Conservation (phyloP, 1,140 invertebrate species). For the Conopomorpha cramerella region DNA sequence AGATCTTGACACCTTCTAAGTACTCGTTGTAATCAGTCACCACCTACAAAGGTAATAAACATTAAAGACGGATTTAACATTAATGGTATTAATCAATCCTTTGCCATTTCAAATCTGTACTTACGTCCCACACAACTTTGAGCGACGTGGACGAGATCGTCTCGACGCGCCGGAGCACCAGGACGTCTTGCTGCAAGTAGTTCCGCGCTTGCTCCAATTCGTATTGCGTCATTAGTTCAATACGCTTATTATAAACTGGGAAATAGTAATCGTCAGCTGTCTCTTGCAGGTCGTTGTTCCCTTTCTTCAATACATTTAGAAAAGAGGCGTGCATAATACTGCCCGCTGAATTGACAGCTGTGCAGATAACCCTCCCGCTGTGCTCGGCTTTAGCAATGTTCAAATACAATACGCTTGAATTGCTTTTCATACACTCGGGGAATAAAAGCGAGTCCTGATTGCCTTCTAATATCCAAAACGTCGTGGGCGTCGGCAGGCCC, state of each 20-base stretch:
- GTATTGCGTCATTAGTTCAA: constrained; percentile 72
- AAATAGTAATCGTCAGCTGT: constrained; percentile 26
- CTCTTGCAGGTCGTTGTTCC: constrained; percentile 31
- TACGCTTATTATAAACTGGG: constrained; percentile 45
- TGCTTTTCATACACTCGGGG: constrained; percentile 48
- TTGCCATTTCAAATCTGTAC: no score
- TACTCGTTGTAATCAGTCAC: constrained; percentile 62
- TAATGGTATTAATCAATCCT: no score
- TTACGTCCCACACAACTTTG: constrained; percentile 83
- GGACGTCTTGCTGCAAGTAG: constrained; percentile 79
- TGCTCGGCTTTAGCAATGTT: constrained; percentile 40
- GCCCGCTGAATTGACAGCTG: constrained; percentile 47
- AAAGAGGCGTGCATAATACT: constrained; percentile 51
- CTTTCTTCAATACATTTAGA: constrained; percentile 44
- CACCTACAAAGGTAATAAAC: constrained; percentile 30
- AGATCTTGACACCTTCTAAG: constrained; percentile 91
- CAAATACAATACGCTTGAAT: constrained; percentile 48
- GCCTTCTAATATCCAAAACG: constrained; percentile 86
- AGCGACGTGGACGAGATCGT: constrained; percentile 80
- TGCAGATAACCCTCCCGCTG: constrained; percentile 45
- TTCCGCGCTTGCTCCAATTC: constrained; percentile 80
- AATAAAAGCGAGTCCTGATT: constrained; percentile 45
- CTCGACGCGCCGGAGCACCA: constrained; percentile 78
- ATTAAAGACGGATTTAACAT: constrained; percentile 6
- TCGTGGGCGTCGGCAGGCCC: constrained; percentile 86